A percentile compares a stretch with the other conserved stretches of the same genome.
These are phyloP conservation scores for Lepidotrigona ventralis DNA, from an alignment of 1,140 invertebrate genomes.

Conservation along the genomic window DNA sequence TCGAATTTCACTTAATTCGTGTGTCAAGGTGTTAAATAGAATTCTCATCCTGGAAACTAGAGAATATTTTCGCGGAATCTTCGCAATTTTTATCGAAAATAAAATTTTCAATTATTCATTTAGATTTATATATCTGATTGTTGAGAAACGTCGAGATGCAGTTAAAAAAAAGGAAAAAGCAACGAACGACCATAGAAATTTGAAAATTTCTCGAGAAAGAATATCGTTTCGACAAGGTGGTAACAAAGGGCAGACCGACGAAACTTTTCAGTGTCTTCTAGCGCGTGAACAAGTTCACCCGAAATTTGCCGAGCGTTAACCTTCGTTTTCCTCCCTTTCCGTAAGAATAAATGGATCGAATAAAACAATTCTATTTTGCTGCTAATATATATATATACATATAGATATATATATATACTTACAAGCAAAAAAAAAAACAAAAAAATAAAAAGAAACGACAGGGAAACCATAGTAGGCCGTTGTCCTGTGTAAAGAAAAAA, in stretches of 20 bases:
- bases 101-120: neutral
- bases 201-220: neutral
- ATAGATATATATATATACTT: neutral
- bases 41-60: too few species aligned
- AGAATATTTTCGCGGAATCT: neutral
- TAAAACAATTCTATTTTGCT: constrained; percentile 7
- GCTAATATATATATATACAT: neutral
- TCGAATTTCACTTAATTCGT: too few species aligned
- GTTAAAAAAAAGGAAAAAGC: neutral
- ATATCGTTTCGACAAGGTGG: neutral
- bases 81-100: neutral
- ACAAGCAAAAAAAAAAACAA: neutral
- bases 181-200: neutral
- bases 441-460: neutral
- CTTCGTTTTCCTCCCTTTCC: constrained; percentile 12
- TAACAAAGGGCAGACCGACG: neutral
- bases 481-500: constrained; percentile 23
- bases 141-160: too few species aligned
- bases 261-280: constrained; percentile 14
- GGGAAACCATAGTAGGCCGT: constrained; percentile 5
- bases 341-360: neutral
- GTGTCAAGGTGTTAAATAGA: too few species aligned
- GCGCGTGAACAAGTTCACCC: neutral
- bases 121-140: too few species aligned
- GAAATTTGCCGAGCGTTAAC: neutral